Percentiles rank a stretch among this genome's conserved stretches.
Evolutionary conservation across 2,888 invertebrate genomes (phyloP).

Genomic region (Nomada hirtipes): DNA sequence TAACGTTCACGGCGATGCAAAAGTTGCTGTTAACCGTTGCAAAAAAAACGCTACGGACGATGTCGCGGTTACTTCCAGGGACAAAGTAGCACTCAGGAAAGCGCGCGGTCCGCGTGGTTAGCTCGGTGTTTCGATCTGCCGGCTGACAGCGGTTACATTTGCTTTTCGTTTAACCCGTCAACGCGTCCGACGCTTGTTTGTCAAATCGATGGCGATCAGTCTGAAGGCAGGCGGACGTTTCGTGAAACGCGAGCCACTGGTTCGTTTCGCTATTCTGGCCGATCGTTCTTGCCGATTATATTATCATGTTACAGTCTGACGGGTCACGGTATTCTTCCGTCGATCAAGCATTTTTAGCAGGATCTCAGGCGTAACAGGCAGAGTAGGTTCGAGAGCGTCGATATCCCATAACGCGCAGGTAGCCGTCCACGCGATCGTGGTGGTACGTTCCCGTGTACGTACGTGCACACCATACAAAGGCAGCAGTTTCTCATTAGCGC

Average conservation of each 20-base stretch:
- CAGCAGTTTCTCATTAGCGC: slow-evolving; percentile 79
- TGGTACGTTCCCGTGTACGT: background rate
- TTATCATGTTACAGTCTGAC: slow-evolving; percentile 46
- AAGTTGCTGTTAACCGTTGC: slow-evolving; percentile 47
- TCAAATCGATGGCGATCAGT: background rate
- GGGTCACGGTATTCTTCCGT: slow-evolving; percentile 29
- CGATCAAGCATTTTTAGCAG: slow-evolving; percentile 47
- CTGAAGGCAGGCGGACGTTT: background rate
- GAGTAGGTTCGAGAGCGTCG: slow-evolving; percentile 22
- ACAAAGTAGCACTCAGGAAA: slow-evolving; percentile 26
- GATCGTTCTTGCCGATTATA: slow-evolving; percentile 21
- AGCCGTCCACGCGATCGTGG: slow-evolving; percentile 23
- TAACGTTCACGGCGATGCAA: slow-evolving; percentile 51
- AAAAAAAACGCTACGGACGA: slow-evolving; percentile 13
- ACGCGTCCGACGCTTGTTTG: slow-evolving; percentile 12
- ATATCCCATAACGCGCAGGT: slow-evolving; percentile 59
- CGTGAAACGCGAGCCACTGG: background rate
- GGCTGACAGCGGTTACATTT: slow-evolving; percentile 22
- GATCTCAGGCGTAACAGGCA: slow-evolving; percentile 10
- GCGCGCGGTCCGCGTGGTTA: background rate
- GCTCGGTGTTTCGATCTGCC: background rate
- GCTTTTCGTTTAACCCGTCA: slow-evolving; percentile 14
- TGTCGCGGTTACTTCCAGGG: slow-evolving; percentile 24
- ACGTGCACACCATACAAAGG: slow-evolving; percentile 64
- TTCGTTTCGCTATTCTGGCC: slow-evolving; percentile 1